phyloP scores from a whole-genome alignment of 1,140 invertebrate species.

The Cheumatopsyche charites region DNA sequence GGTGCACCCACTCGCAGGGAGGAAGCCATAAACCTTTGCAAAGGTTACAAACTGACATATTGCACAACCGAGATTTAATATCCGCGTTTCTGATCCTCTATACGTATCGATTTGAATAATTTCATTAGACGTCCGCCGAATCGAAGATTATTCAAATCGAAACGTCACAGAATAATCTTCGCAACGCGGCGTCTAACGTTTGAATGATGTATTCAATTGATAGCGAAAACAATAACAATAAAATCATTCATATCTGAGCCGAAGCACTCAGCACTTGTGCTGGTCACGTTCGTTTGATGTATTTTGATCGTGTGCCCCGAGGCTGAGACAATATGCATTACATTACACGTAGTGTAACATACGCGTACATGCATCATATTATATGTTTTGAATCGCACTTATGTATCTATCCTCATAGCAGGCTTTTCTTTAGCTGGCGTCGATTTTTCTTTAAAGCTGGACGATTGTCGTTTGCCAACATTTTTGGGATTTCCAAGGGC shows the following conservation, averaged over 20 bases:
- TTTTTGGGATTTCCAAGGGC: conserved; percentile 50
- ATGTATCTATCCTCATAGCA: background rate
- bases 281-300: conserved; percentile 11
- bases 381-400: background rate
- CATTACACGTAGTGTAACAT: background rate
- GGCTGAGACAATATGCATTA: background rate
- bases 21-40: conserved; percentile 19
- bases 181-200: too few species aligned
- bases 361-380: background rate
- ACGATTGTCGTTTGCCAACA: conserved; percentile 43
- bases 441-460: background rate
- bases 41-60: conserved; percentile 18
- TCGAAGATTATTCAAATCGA: too few species aligned
- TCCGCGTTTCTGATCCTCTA: too few species aligned
- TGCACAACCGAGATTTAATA: background rate
- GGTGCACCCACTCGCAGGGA: conserved; percentile 14
- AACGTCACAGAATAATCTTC: too few species aligned
- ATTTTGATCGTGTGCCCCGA: conserved; percentile 7
- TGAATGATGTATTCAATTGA: background rate
- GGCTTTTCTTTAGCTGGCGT: too few species aligned
- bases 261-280: background rate
- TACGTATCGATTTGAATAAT: too few species aligned
- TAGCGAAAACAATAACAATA: conserved; percentile 13
- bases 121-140: too few species aligned
- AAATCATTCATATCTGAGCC: conserved; percentile 10